Evolutionary conservation across 2,888 invertebrate genomes (phyloP).

Genomic region (Parnassius orleans): DNA sequence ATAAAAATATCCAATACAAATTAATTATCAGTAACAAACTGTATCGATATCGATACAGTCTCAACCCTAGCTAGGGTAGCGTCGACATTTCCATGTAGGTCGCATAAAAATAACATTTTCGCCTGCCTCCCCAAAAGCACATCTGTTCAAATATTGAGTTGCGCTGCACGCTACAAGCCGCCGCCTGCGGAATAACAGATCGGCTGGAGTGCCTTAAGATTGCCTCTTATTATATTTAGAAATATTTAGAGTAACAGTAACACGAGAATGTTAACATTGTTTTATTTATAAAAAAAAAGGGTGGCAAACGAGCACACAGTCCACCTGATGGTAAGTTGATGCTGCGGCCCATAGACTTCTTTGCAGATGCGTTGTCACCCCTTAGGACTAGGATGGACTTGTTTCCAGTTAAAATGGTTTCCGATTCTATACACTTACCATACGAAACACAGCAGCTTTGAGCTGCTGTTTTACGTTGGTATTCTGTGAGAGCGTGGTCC

Average conservation of each 20-base stretch:
- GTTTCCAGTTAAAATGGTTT: too few relatives aligned
- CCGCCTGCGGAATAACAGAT: conserved; percentile 35
- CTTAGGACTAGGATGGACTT: too few relatives aligned
- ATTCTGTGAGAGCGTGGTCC: too few relatives aligned
- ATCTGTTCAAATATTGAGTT: conserved; percentile 79
- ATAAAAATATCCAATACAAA: neutral
- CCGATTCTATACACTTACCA: too few relatives aligned
- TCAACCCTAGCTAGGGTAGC: conserved; percentile 50
- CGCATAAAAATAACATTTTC: conserved; percentile 68
- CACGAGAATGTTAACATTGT: conserved; percentile 3
- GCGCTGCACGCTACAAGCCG: conserved; percentile 30
- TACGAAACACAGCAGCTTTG: too few relatives aligned
- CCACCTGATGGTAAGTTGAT: too few relatives aligned
- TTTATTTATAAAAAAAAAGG: too few relatives aligned
- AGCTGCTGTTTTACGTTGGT: too few relatives aligned
- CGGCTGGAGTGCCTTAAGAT: conserved; percentile 26
- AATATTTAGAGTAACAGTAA: conserved; percentile 18
- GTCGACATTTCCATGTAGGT: conserved; percentile 67
- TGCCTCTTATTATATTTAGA: conserved; percentile 18
- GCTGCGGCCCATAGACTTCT: too few relatives aligned
- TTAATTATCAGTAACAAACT: conserved; percentile 1
- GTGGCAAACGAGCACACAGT: too few relatives aligned
- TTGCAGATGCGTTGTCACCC: too few relatives aligned
- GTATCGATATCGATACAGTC: conserved; percentile 28
- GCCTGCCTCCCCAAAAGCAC: conserved; percentile 56